Evolutionary conservation across 2,113 vertebrate species (phyloP).

Genomic region (Pontoporia blainvillei): DNA sequence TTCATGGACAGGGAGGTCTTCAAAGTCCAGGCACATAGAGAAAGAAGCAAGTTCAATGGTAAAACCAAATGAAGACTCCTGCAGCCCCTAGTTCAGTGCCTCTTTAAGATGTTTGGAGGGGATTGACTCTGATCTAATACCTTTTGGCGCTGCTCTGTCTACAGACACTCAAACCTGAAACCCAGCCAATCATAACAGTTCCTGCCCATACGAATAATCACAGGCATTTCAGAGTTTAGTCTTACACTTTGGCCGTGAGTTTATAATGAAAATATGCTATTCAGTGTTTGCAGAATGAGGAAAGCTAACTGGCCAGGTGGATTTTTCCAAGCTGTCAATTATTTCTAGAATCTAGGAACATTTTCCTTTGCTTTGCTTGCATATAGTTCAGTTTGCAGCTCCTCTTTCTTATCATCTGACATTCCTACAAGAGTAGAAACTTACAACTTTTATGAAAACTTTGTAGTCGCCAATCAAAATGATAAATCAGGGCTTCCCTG

Average conservation of each 20-base stretch:
- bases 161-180: background rate
- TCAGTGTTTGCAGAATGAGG: constrained; percentile 9
- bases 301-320: background rate
- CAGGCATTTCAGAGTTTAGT: constrained; percentile 9
- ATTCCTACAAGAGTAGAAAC: background rate
- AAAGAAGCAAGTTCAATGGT: background rate
- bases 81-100: background rate
- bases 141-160: background rate
- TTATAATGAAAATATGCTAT: constrained; percentile 34
- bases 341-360: background rate
- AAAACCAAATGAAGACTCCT: background rate
- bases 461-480: background rate
- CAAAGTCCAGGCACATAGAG: background rate
- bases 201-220: background rate
- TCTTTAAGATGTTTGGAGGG: background rate
- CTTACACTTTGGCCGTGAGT: background rate
- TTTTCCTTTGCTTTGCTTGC: background rate
- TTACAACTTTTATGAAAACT: background rate
- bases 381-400: background rate
- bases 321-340: constrained; percentile 15
- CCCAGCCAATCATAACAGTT: constrained; percentile 9
- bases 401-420: background rate
- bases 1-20: background rate
- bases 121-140: background rate
- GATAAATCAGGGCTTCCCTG: no score